These are phyloP conservation scores for Drosophila prosaltans DNA, from an alignment of 1,140 invertebrate species.

Conservation along the genomic window DNA sequence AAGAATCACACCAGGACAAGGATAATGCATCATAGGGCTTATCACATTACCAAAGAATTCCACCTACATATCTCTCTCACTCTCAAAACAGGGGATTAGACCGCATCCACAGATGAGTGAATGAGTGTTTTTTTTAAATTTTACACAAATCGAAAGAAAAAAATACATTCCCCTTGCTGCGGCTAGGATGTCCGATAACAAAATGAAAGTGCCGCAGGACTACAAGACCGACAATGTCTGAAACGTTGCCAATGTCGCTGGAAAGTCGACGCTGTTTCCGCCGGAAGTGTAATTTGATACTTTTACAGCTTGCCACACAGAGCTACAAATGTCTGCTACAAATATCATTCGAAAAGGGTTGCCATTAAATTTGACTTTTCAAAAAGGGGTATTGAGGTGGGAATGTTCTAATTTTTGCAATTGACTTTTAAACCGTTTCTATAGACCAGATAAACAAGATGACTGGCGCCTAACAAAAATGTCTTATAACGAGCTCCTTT, in stretches of 20 bases:
- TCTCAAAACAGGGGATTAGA: conserved; percentile 62
- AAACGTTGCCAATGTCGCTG: conserved; percentile 33
- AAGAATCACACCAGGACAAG: conserved; percentile 40
- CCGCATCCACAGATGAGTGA: conserved; percentile 20
- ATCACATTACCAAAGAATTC: conserved; percentile 35
- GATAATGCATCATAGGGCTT: conserved; percentile 65
- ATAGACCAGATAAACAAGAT: conserved; percentile 17
- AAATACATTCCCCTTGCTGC: conserved; percentile 18
- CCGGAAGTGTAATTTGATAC: conserved; percentile 82
- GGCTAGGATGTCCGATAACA: conserved; percentile 76
- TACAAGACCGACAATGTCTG: conserved; percentile 34
- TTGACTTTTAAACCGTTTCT: conserved; percentile 59
- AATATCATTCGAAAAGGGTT: conserved; percentile 47
- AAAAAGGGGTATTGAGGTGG: background rate
- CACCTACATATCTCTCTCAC: background rate
- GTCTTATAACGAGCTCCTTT: conserved; percentile 79
- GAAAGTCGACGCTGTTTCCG: conserved; percentile 73
- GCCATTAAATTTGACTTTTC: background rate
- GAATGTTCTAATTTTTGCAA: conserved; percentile 70
- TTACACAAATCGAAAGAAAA: conserved; percentile 54
- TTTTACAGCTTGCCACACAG: conserved; percentile 69
- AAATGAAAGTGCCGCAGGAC: conserved; percentile 65
- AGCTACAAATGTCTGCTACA: conserved; percentile 21
- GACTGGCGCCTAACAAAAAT: conserved; percentile 44
- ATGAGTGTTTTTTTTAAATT: conserved; percentile 44